These are phyloP conservation scores for Cyprichromis sp. DNA, from an alignment of 2,113 vertebrate genomes.

Conservation along the genomic window DNA sequence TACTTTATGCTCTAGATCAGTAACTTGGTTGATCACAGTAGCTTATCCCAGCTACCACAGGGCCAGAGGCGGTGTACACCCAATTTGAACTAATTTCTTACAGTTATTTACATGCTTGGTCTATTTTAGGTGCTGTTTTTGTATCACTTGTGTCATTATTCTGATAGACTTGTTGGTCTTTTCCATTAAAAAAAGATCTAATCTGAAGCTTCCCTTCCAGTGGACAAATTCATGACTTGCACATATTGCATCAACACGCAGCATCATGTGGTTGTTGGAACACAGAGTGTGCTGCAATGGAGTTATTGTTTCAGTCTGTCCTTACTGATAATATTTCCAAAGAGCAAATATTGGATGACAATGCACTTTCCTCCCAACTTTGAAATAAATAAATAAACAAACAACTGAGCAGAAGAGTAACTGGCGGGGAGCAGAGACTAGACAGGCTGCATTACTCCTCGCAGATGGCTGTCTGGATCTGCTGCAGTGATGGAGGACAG, in stretches of 20 bases:
- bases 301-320: background rate
- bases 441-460: constrained; percentile 8
- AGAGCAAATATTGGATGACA: constrained; percentile 5
- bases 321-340: background rate
- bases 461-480: constrained; percentile 20
- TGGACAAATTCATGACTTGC: background rate
- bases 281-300: background rate
- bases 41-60: background rate
- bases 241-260: background rate
- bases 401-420: background rate
- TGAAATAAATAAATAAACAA: background rate
- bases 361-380: background rate
- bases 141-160: background rate
- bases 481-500: constrained; percentile 21
- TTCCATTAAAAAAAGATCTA: background rate
- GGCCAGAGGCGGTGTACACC: background rate
- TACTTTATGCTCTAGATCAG: background rate
- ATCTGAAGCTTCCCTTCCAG: background rate
- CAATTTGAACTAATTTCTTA: background rate
- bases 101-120: background rate
- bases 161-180: background rate
- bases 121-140: background rate
- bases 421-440: background rate
- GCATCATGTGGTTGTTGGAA: background rate
- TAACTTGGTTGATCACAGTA: background rate